Conservation (phyloP, 1,140 invertebrate genomes). For the Drosophila parvula region DNA sequence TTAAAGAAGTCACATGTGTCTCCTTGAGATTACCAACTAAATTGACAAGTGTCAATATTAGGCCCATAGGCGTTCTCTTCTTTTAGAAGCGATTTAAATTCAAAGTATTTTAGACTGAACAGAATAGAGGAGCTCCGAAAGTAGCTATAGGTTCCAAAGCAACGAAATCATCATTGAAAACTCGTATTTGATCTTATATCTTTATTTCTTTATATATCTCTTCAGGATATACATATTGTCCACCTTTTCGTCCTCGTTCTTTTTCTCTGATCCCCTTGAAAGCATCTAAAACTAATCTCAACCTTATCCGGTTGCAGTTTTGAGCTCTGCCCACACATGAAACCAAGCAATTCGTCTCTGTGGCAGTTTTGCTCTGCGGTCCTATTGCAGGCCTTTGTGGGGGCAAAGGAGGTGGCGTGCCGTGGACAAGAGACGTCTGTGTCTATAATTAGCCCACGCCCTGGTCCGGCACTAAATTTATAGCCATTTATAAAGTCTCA, state of each 20-base stretch:
- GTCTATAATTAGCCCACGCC: slow-evolving; percentile 48
- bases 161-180: not conserved
- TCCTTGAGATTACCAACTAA: slow-evolving; percentile 5
- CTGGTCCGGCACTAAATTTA: slow-evolving; percentile 34
- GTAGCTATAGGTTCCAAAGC: not conserved
- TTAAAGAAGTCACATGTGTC: slow-evolving; percentile 32
- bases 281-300: not conserved
- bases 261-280: not conserved
- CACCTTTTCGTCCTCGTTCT: not conserved
- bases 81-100: not conserved
- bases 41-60: not conserved
- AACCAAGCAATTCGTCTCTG: slow-evolving; percentile 16
- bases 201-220: not conserved
- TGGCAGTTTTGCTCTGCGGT: slow-evolving; percentile 13
- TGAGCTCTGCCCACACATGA: slow-evolving; percentile 23
- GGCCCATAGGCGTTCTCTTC: not conserved
- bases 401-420: not conserved
- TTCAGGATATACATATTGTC: too few relatives aligned
- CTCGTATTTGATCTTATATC: not conserved
- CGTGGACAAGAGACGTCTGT: slow-evolving; percentile 13
- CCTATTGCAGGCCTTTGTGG: slow-evolving; percentile 8
- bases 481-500: slow-evolving; percentile 29
- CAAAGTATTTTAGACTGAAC: too few relatives aligned
- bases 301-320: slow-evolving; percentile 9
- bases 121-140: not conserved